phyloP scores from a whole-genome alignment of 2,797 vertebrate species.

The Alcedo atthis region DNA sequence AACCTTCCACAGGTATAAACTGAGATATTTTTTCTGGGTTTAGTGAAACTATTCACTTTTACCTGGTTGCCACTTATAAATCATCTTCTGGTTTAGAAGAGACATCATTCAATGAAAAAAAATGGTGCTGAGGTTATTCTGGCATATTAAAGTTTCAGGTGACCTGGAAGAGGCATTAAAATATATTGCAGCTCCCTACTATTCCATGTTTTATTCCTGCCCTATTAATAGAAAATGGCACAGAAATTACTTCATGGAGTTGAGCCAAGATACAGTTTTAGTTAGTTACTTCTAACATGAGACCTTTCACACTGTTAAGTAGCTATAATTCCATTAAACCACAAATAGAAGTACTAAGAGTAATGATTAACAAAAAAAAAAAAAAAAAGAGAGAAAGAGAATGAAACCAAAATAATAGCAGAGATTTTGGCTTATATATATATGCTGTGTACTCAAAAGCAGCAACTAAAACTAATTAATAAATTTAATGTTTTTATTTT shows the following conservation, averaged over 20 bases:
- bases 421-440: not conserved
- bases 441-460: not conserved
- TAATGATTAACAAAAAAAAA: not conserved
- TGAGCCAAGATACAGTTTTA: not conserved
- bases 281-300: not conserved
- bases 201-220: not conserved
- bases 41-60: not conserved
- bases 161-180: not conserved
- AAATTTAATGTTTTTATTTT: not conserved
- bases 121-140: not conserved
- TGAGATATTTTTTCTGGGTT: not conserved
- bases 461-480: not conserved
- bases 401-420: not conserved
- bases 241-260: not conserved
- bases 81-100: not conserved
- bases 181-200: not conserved
- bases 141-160: not conserved
- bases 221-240: not conserved
- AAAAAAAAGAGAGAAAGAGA: not conserved
- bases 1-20: not conserved
- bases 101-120: not conserved
- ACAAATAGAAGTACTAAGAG: not conserved
- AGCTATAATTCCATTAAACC: not conserved
- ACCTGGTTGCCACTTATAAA: not conserved
- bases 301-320: not conserved